Percentiles rank a stretch among this genome's conserved stretches.
Evolutionary conservation across 2,113 vertebrate genomes (phyloP).

Genomic region (Bujurquina vittata): DNA sequence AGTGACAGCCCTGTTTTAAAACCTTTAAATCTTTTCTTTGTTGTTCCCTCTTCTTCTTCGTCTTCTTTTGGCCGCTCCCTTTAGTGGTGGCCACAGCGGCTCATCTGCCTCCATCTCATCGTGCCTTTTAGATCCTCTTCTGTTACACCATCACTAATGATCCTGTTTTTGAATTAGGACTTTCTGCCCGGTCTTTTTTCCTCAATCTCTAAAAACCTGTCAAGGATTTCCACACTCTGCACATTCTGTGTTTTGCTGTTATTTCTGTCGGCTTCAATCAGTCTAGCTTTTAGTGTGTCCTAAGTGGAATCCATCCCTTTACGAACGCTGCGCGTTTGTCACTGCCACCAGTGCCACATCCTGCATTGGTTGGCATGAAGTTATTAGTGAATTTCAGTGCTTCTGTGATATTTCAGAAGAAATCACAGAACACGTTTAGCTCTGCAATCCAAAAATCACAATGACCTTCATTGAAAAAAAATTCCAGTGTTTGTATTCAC

Average conservation of each 20-base stretch:
- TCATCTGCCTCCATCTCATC: not conserved
- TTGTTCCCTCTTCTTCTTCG: not conserved
- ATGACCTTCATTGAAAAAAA: conserved; percentile 48
- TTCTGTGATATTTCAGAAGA: conserved; percentile 30
- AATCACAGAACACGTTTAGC: conserved; percentile 23
- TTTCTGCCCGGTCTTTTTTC: too few species aligned
- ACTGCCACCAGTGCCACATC: conserved; percentile 13
- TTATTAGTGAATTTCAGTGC: conserved; percentile 18
- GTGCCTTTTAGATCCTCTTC: not conserved
- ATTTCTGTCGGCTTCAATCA: not conserved
- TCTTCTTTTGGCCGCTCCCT: not conserved
- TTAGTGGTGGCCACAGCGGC: not conserved
- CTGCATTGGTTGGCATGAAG: conserved; percentile 2
- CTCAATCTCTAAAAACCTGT: not conserved
- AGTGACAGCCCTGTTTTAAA: not conserved
- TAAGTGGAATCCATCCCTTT: conserved; percentile 16
- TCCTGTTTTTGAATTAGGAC: not conserved
- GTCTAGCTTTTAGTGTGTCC: not conserved
- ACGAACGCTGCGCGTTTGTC: not conserved
- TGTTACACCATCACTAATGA: not conserved
- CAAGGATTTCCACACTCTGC: not conserved
- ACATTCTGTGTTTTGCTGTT: not conserved
- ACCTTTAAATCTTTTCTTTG: too few species aligned
- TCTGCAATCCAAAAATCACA: conserved; percentile 43
- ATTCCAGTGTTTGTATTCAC: conserved; percentile 37